Conservation (phyloP, 2,113 vertebrate genomes). For the Onychorhynchus coronatus region DNA sequence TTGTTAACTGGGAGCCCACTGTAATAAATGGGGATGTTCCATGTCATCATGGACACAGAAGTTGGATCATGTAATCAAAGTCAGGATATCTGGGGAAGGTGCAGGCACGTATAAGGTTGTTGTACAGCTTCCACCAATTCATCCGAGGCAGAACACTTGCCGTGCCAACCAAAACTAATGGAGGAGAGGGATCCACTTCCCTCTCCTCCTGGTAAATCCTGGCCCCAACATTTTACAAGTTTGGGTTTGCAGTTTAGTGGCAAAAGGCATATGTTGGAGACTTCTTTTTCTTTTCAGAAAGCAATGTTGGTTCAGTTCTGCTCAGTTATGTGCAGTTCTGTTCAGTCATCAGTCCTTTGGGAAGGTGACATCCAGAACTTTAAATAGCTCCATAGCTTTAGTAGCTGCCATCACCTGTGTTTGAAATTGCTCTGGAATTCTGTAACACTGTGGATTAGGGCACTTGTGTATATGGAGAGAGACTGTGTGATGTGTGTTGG, state of each 20-base stretch:
- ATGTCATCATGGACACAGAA: neutral
- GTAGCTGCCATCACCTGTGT: neutral
- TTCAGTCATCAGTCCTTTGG: neutral
- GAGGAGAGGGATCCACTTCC: neutral
- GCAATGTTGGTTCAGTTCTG: neutral
- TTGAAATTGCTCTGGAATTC: neutral
- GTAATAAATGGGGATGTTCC: neutral
- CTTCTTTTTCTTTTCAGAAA: neutral
- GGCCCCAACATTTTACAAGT: neutral
- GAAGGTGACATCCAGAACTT: neutral
- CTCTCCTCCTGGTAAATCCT: neutral
- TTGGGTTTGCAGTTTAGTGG: neutral
- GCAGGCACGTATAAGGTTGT: neutral
- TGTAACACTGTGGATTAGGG: neutral
- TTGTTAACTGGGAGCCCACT: conserved; percentile 16
- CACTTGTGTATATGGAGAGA: neutral
- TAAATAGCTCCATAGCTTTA: neutral
- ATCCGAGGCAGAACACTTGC: neutral
- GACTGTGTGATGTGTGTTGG: neutral
- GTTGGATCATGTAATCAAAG: neutral
- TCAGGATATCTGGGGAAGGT: neutral
- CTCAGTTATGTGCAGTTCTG: neutral
- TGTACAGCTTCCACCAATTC: neutral
- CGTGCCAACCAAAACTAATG: neutral
- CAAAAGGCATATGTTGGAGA: conserved; percentile 30